Conservation (phyloP, 1,140 invertebrate species). For the Phenacoccus solenopsis region DNA sequence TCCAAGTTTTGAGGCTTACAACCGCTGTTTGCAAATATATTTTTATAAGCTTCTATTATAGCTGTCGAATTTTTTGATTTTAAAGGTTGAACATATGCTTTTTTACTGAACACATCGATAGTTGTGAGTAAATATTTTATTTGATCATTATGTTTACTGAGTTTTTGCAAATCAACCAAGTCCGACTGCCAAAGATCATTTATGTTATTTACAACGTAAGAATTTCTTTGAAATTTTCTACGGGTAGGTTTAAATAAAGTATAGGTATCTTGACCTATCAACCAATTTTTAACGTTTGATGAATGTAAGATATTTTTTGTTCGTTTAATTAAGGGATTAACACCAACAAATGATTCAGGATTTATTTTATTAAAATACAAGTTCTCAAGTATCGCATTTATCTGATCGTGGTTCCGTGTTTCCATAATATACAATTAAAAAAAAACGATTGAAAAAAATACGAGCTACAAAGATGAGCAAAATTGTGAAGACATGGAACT, state of each 20-base stretch:
- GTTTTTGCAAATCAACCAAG: conserved; percentile 26
- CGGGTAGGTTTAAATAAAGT: not conserved
- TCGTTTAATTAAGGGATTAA: too few relatives aligned
- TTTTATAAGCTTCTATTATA: not conserved
- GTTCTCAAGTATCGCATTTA: too few relatives aligned
- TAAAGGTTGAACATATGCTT: conserved; percentile 31
- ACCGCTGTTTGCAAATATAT: not conserved
- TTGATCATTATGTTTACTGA: conserved; percentile 30
- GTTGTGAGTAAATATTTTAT: conserved; percentile 33
- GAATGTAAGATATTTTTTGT: not conserved
- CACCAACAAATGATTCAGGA: too few relatives aligned
- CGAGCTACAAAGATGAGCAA: too few relatives aligned
- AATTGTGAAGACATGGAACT: too few relatives aligned
- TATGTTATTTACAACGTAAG: not conserved
- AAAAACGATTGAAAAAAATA: too few relatives aligned
- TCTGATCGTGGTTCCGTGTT: too few relatives aligned
- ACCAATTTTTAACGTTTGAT: not conserved
- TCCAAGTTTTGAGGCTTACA: not conserved
- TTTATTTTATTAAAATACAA: too few relatives aligned
- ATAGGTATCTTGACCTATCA: not conserved
- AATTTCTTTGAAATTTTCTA: not conserved
- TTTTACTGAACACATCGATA: conserved; percentile 36
- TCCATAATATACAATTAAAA: too few relatives aligned
- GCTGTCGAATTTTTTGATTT: conserved; percentile 31
- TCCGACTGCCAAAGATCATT: conserved; percentile 25